Evolutionary conservation across 1,140 invertebrate genomes (phyloP).

Genomic region (Leucophenga varia): DNA sequence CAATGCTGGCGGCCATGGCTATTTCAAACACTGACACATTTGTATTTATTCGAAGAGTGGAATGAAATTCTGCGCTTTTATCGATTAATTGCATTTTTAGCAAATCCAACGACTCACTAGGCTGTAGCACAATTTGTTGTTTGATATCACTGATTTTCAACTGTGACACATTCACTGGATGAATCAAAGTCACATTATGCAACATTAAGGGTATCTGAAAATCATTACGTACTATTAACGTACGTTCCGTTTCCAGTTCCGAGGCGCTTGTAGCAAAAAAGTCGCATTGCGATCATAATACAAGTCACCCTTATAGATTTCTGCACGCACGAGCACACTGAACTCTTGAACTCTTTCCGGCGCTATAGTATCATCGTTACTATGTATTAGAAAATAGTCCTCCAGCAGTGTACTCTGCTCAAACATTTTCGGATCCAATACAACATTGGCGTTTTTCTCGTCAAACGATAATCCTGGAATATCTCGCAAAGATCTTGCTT

Average conservation of each 20-base stretch:
- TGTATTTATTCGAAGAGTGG: constrained; percentile 29
- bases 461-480: constrained; percentile 39
- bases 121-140: constrained; percentile 27
- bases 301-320: constrained; percentile 42
- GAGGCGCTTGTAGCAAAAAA: constrained; percentile 27
- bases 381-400: constrained; percentile 25
- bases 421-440: constrained; percentile 33
- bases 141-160: constrained; percentile 48
- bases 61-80: constrained; percentile 24
- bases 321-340: constrained; percentile 37
- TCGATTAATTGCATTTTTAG: constrained; percentile 30
- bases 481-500: constrained; percentile 29
- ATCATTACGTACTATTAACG: constrained; percentile 33
- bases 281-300: constrained; percentile 35
- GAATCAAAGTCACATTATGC: constrained; percentile 26
- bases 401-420: constrained; percentile 31
- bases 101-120: constrained; percentile 34
- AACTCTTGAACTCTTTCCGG: constrained; percentile 21
- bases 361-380: not conserved
- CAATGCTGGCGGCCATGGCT: constrained; percentile 36
- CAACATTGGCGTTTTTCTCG: constrained; percentile 29
- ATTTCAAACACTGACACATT: constrained; percentile 41
- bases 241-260: constrained; percentile 21
- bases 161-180: constrained; percentile 22
- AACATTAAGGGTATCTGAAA: constrained; percentile 32